phyloP scores from a whole-genome alignment of 2,113 vertebrate species.

The Coreoperca whiteheadi region DNA sequence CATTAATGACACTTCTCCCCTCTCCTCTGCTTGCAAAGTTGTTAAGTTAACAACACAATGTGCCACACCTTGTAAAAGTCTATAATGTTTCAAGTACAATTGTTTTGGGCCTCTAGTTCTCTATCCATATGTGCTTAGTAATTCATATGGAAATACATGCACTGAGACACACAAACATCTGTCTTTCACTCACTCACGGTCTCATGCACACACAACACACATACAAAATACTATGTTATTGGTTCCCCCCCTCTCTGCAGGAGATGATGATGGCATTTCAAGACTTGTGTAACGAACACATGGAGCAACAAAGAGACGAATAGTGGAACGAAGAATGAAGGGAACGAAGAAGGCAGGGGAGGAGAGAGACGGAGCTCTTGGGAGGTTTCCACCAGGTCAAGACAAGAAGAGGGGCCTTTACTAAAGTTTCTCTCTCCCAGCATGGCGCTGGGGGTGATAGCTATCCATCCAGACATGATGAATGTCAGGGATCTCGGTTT shows the following conservation, averaged over 20 bases:
- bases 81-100: conserved; percentile 5
- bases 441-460: conserved; percentile 38
- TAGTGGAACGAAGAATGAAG: conserved; percentile 11
- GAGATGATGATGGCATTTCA: conserved; percentile 79
- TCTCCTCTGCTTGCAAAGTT: conserved; percentile 16
- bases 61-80: conserved; percentile 48
- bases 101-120: background rate
- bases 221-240: conserved; percentile 24
- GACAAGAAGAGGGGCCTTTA: conserved; percentile 42
- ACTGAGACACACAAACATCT: conserved; percentile 26
- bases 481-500: conserved; percentile 8
- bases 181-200: background rate
- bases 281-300: conserved; percentile 56
- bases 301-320: conserved; percentile 38
- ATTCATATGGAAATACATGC: background rate
- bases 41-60: conserved; percentile 21
- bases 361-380: conserved; percentile 37
- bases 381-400: conserved; percentile 52
- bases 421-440: conserved; percentile 51
- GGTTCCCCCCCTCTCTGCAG: conserved; percentile 28
- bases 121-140: conserved; percentile 22
- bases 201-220: background rate
- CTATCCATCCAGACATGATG: conserved; percentile 31
- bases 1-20: background rate
- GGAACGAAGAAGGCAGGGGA: background rate